phyloP scores from a whole-genome alignment of 2,888 invertebrate genomes.

The Drosophila bunnanda region DNA sequence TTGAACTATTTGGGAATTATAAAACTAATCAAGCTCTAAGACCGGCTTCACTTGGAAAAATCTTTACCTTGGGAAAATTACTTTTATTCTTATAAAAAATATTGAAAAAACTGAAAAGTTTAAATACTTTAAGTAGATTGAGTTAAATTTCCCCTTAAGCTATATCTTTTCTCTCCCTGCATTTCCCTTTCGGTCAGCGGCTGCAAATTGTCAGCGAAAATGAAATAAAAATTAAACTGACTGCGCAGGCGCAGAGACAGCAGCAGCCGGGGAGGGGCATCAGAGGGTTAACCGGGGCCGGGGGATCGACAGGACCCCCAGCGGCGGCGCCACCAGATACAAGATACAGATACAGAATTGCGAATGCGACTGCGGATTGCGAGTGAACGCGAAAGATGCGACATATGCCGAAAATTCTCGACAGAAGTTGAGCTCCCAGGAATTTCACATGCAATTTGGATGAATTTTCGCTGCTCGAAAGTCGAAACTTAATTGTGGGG shows the following conservation, averaged over 20 bases:
- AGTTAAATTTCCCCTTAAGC: no score
- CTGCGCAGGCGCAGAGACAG: constrained; percentile 58
- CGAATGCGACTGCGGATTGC: constrained; percentile 49
- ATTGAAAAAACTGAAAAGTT: no score
- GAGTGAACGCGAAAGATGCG: constrained; percentile 48
- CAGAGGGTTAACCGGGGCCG: background rate
- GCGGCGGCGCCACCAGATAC: constrained; percentile 78
- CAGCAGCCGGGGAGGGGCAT: background rate
- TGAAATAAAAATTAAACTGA: constrained; percentile 78
- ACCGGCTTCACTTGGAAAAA: no score
- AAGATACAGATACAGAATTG: constrained; percentile 65
- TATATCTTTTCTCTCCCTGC: background rate
- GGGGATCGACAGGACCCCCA: constrained; percentile 72
- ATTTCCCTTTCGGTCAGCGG: constrained; percentile 54
- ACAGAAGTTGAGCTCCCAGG: constrained; percentile 66
- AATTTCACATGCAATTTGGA: constrained; percentile 72
- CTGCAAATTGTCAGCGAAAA: constrained; percentile 77
- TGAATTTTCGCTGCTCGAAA: background rate
- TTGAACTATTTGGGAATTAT: no score
- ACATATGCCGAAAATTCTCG: constrained; percentile 77
- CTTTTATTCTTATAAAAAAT: no score
- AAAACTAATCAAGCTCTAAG: no score
- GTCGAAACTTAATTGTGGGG: constrained; percentile 28
- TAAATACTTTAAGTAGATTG: no score
- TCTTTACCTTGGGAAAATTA: no score